Evolutionary conservation across 1,140 invertebrate species (phyloP), one percentile per base, ranked within the genome.

Genomic region (Drosophila fuyamai): DNA sequence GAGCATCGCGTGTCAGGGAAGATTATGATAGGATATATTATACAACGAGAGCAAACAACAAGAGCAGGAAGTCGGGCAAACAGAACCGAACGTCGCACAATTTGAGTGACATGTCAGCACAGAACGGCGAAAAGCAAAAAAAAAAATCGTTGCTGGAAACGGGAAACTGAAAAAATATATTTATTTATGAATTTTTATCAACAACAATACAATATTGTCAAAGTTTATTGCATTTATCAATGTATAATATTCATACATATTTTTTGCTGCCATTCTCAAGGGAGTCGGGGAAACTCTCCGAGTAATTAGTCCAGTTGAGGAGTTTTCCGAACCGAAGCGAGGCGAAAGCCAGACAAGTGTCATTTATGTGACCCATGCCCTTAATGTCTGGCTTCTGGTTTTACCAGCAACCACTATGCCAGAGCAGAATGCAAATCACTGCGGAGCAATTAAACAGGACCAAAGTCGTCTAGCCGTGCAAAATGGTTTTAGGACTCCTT

Each of bases 11-110:
- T 88, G 84, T 88, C 84, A 89, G 67, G 79, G 36, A 83, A 88
- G 84, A 88, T 88, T 88, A 88, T 89, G 84, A 88, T 88, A 89
- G 76, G 62, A 86, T 81, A 84, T 70, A 79, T 79, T 77, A 81
- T 65, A 67, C 53, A 71, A 70, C 60, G 71, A 54, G 51, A 73
- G 72, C 58, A 78, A 74, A 18, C 55, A 75, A 77, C 60, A 66
- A 59, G 29, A 80, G 54, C 44, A 66, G 51, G 61, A 63, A 71
- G 67, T 77, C 67, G 75, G 66, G 79, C 73, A 60, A 70, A 79
- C 63, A 79, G 63, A 74, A 83, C 76, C 75, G 82, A 59, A 80
- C 76, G 63, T 68, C 77, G 61, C 76, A 61, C 84, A 88, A 84
- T 80, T 80, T 84, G 68, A 88, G 73, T 84, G 84, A 78, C 84